Evolutionary conservation across 2,888 invertebrate species (phyloP).

Genomic region (Leuctra nigra): DNA sequence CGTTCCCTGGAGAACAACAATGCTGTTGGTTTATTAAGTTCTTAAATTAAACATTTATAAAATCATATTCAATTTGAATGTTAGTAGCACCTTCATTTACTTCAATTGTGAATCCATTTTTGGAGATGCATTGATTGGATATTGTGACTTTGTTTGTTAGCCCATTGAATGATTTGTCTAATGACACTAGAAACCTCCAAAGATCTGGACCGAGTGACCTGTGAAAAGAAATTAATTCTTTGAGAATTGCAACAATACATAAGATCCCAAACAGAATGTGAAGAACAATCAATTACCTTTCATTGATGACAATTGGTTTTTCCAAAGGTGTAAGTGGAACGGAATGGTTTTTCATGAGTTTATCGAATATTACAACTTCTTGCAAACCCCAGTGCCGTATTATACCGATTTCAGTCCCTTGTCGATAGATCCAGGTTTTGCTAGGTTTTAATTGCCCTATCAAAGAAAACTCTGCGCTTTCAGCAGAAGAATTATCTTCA

Average conservation of each 20-base stretch:
- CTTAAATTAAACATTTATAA: too few species aligned
- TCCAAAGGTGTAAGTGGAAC: constrained; percentile 20
- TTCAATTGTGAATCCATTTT: constrained; percentile 28
- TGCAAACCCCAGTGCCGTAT: constrained; percentile 28
- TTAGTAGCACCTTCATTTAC: constrained; percentile 23
- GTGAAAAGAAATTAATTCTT: constrained; percentile 3
- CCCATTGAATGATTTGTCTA: constrained; percentile 25
- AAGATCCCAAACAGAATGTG: neutral
- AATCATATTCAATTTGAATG: neutral
- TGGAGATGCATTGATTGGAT: constrained; percentile 21
- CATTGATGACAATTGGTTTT: constrained; percentile 1
- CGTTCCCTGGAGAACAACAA: neutral
- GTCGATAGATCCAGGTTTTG: constrained; percentile 26
- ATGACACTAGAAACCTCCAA: constrained; percentile 21
- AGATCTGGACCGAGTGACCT: constrained; percentile 24
- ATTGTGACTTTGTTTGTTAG: constrained; percentile 19
- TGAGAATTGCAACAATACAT: neutral
- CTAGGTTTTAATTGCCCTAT: constrained; percentile 26
- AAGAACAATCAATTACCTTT: constrained; percentile 15
- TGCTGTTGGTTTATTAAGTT: too few species aligned
- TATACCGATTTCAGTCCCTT: constrained; percentile 25
- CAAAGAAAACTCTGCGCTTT: neutral
- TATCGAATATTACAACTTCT: constrained; percentile 24
- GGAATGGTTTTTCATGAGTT: constrained; percentile 23
- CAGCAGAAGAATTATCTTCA: too few species aligned